A percentile compares a stretch with the other conserved stretches of the same genome.
phyloP scores from a whole-genome alignment of 1,140 invertebrate species.

The Phenacoccus solenopsis region DNA sequence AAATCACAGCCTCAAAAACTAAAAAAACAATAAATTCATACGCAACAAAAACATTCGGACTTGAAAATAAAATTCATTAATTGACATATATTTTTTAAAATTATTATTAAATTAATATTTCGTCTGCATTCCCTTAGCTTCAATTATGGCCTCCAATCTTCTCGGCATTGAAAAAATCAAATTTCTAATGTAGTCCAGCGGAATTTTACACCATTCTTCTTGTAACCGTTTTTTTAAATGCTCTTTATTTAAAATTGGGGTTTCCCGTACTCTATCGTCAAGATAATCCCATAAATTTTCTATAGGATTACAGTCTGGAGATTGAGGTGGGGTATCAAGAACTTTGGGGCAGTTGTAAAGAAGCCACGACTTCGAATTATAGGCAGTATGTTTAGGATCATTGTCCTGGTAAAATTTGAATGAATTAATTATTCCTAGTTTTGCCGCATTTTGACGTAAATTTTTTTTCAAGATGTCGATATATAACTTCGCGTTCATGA shows the following conservation, averaged over 20 bases:
- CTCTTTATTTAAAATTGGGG: neutral
- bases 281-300: constrained; percentile 31
- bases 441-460: neutral
- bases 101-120: constrained; percentile 29
- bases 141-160: constrained; percentile 25
- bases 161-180: constrained; percentile 26
- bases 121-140: constrained; percentile 26
- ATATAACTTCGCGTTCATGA: neutral
- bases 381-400: neutral
- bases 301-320: constrained; percentile 33
- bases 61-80: too few relatives aligned
- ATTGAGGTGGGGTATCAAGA: constrained; percentile 30
- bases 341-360: constrained; percentile 25
- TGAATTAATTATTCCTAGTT: neutral
- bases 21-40: too few relatives aligned
- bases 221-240: neutral
- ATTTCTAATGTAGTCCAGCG: constrained; percentile 21
- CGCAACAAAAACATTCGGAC: too few relatives aligned
- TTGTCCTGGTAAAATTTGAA: neutral
- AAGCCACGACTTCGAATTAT: constrained; percentile 27
- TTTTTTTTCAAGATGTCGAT: neutral
- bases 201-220: constrained; percentile 26
- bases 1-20: too few relatives aligned
- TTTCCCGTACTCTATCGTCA: constrained; percentile 11
- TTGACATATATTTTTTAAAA: too few relatives aligned